A percentile compares a stretch with the other conserved stretches of the same genome.
Conservation (phyloP, 2,888 invertebrate species). For the Drosophila neotestacea region DNA sequence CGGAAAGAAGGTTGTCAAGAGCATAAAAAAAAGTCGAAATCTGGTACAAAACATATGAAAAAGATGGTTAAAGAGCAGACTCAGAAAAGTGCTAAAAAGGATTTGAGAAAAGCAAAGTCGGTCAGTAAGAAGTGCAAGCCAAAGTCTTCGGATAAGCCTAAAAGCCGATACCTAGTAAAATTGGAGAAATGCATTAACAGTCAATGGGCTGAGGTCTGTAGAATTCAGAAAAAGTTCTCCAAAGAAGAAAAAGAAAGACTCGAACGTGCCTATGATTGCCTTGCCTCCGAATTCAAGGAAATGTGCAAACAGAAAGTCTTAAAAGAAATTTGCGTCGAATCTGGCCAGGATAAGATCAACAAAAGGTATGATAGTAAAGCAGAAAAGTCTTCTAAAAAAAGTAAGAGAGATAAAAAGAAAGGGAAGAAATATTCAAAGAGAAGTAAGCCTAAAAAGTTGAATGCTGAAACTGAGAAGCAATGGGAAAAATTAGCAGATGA, state of each 20-base stretch:
- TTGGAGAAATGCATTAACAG: constrained; percentile 19
- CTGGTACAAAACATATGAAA: background rate
- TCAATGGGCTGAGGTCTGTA: constrained; percentile 21
- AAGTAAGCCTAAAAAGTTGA: background rate
- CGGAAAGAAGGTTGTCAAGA: background rate
- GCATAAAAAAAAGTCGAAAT: background rate
- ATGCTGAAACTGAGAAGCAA: background rate
- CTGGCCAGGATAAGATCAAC: constrained; percentile 14
- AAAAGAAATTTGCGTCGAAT: constrained; percentile 13
- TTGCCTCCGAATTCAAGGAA: constrained; percentile 5
- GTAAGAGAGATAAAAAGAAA: background rate
- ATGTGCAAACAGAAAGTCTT: constrained; percentile 17
- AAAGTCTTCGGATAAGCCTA: background rate
- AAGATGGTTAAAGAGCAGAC: background rate
- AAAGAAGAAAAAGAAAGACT: constrained; percentile 17
- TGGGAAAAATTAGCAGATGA: background rate
- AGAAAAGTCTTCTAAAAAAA: constrained; percentile 2
- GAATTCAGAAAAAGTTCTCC: constrained; percentile 11
- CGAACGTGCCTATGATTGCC: background rate
- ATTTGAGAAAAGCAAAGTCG: background rate
- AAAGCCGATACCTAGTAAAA: constrained; percentile 10
- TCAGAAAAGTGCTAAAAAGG: background rate
- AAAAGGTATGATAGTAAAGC: background rate
- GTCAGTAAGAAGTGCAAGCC: background rate
- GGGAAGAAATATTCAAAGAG: background rate